Percentiles rank a stretch among this genome's conserved stretches.
phyloP scores from a whole-genome alignment of 2,888 invertebrate species.

The Xylota sylvarum region DNA sequence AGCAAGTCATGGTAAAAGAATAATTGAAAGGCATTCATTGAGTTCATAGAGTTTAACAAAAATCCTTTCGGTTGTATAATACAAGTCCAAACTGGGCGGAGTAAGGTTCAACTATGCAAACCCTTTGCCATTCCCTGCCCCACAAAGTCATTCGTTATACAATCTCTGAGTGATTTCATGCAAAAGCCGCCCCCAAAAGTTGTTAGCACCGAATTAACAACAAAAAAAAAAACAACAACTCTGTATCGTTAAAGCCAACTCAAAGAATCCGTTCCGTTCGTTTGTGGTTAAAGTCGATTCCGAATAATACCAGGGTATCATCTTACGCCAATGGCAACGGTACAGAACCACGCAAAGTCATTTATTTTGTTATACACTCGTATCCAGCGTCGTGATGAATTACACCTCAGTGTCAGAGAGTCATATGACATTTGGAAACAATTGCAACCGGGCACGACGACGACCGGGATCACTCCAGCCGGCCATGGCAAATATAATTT shows the following conservation, averaged over 20 bases:
- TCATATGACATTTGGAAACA: conserved; percentile 61
- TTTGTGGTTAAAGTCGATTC: conserved; percentile 10
- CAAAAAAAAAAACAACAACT: conserved; percentile 12
- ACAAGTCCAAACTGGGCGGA: not conserved
- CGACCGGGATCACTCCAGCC: conserved; percentile 27
- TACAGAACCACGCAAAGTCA: conserved; percentile 27
- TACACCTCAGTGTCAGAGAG: conserved; percentile 44
- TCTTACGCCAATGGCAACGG: conserved; percentile 24
- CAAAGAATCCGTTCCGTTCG: not conserved
- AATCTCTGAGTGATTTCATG: not conserved
- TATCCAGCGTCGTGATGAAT: conserved; percentile 57
- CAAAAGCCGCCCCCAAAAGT: conserved; percentile 8
- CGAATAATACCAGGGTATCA: conserved; percentile 22
- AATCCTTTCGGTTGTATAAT: not conserved
- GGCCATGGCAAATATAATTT: conserved; percentile 62
- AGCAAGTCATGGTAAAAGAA: not conserved
- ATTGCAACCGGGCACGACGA: conserved; percentile 11
- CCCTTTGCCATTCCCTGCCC: not conserved
- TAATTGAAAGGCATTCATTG: not conserved
- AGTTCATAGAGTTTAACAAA: not conserved
- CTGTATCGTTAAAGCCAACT: conserved; percentile 36
- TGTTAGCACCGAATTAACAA: not conserved
- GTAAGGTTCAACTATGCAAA: not conserved
- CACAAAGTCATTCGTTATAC: conserved; percentile 5
- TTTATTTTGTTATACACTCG: conserved; percentile 35